A percentile compares a stretch with the other conserved stretches of the same genome.
phyloP scores from a whole-genome alignment of 2,797 vertebrate species.

The Vireo griseus region DNA sequence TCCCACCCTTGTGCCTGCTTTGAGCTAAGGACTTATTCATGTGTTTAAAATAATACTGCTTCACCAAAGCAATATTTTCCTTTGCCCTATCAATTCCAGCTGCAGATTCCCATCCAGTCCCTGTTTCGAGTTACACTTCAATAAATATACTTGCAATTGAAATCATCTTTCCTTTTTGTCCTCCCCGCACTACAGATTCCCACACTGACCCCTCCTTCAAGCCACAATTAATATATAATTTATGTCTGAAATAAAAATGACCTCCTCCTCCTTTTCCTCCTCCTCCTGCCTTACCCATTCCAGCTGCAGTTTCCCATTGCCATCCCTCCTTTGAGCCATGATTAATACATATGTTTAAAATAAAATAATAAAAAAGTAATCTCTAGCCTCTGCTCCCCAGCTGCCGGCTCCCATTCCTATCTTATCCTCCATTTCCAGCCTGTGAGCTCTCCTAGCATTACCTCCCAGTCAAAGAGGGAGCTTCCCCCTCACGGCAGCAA shows the following conservation, averaged over 20 bases:
- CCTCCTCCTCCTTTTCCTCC: constrained; percentile 55
- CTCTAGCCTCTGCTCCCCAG: constrained; percentile 46
- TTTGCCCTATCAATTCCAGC: constrained; percentile 60
- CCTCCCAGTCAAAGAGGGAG: not conserved
- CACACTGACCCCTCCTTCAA: constrained; percentile 61
- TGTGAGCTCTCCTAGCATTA: not conserved
- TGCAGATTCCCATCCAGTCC: constrained; percentile 53
- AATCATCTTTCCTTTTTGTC: constrained; percentile 63
- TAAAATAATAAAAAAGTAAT: constrained; percentile 58
- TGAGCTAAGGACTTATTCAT: constrained; percentile 6
- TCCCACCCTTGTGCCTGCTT: not conserved
- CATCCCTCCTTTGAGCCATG: not conserved
- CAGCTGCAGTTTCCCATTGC: constrained; percentile 46
- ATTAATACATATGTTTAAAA: constrained; percentile 57
- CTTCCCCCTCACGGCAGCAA: accelerated
- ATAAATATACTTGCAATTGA: constrained; percentile 69
- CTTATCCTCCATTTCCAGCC: constrained; percentile 32
- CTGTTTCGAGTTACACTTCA: constrained; percentile 69
- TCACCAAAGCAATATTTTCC: constrained; percentile 26
- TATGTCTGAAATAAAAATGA: constrained; percentile 66
- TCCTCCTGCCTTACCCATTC: constrained; percentile 47
- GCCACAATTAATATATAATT: constrained; percentile 66
- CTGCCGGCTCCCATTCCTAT: constrained; percentile 43
- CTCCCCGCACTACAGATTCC: constrained; percentile 17
- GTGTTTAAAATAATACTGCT: constrained; percentile 13